Evolutionary conservation across 2,888 invertebrate species (phyloP), one percentile per base, ranked within the genome.

Genomic region (Cacoxenus indagator): DNA sequence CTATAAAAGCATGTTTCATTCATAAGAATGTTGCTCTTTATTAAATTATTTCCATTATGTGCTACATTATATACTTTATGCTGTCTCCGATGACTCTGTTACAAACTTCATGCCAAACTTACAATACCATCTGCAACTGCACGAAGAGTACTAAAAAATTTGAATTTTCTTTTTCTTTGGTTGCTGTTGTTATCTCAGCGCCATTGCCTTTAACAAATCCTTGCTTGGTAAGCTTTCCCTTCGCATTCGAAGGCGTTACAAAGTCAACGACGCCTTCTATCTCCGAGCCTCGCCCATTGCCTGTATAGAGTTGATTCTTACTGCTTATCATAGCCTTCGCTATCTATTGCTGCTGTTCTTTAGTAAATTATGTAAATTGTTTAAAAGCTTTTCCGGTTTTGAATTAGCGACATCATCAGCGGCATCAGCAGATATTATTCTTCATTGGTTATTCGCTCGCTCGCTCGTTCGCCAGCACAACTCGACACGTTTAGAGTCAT

Each of bases 281-380:
- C 67, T 62, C 55, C 14, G 27, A n/a, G 57, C 27, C 1, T 57
- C 29, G 45, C 61, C 8, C 61, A 62, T 62, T 62, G 61, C 43
- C 61, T 27, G 59, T 26, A 26, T 24, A 43, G 54, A 11, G 64
- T 68, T 55, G 55, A 24, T 29, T 67, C 22, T 43, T 43, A 64
- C 64, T 69, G 29, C 48, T 65, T 61, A n/a, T n/a, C n/a, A n/a
- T 67, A 64, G 24, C 43, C 22, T 31, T 61, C 19, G 72, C 55
- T n/a, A n/a, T n/a, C n/a, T n/a, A n/a, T n/a, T 55, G 31, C 37
- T 62, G 61, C 57, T 72, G 74, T 73, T 76, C 74, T 75, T 76
- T 76, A 73, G 76, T 71, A 78, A 85, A 85, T 85, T 85, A 85
- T 85, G 85, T 81, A 85, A 85, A 85, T 85, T 85, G 84, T 78